Evolutionary conservation across 1,140 invertebrate genomes (phyloP), one percentile per base, ranked within the genome.

Genomic region (Habropoda laboriosa): DNA sequence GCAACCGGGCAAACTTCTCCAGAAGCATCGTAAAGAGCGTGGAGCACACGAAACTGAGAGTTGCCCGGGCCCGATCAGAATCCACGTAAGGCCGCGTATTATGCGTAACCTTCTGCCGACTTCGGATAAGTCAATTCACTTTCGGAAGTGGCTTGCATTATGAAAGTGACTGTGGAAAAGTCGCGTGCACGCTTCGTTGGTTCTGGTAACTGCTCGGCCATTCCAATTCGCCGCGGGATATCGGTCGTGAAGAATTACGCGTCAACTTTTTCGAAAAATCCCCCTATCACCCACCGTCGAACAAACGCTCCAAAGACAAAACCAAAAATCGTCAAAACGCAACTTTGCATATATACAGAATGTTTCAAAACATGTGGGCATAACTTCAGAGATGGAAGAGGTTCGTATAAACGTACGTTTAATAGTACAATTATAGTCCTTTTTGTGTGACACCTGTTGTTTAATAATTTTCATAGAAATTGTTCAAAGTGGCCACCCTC

Each of bases 141-240:
- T 86, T 86, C 84, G 85, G 85, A 86, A 86, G 85, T 77, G 53
- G 83, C 71, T 80, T 63, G 80, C 49, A 70, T 86, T 86, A 83
- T 77, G 83, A 86, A 86, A 86, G 85, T 80, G 80, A 86, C 72
- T 77, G 85, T 86, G 83, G 85, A 86, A 86, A 86, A 86, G 72
- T 86, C 83, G 80, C 76, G 60, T 76, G 79, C 80, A 86, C 85
- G 85, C 85, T 86, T 75, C 84, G 85, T 68, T 86, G 85, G 45
- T 58, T 86, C 21, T 47, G 57, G 16, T 86, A 86, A 86, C 72
- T 55, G 81, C 42, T 79, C 68, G 30, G 71, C 73, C 83, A 71
- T 85, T 86, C 81, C 83, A 82, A 77, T 86, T 66, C 42, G 84
- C 84, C 80, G 74, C 53, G 38, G 71, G 84, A 82, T 85, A 85